Evolutionary conservation across 1,140 invertebrate genomes (phyloP).

Genomic region (Diabrotica virgifera): DNA sequence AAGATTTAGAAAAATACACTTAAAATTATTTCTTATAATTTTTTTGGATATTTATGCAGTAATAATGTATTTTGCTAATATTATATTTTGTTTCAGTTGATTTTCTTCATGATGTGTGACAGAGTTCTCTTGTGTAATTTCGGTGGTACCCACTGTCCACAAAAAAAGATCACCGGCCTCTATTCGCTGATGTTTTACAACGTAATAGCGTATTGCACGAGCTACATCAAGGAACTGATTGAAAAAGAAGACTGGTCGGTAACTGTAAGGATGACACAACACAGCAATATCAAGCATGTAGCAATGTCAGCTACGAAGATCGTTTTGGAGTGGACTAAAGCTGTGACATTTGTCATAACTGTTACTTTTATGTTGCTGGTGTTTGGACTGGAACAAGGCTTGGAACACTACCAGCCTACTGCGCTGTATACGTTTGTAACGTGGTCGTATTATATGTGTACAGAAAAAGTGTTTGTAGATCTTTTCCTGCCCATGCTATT

Average conservation of each 20-base stretch:
- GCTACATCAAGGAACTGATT: conserved; percentile 69
- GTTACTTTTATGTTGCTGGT: conserved; percentile 74
- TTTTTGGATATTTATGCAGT: too few relatives aligned
- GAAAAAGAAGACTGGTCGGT: conserved; percentile 74
- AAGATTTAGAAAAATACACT: too few relatives aligned
- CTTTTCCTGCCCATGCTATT: conserved; percentile 57
- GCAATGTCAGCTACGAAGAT: conserved; percentile 81
- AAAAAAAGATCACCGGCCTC: conserved; percentile 64
- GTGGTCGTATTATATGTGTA: conserved; percentile 67
- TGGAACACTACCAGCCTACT: conserved; percentile 70
- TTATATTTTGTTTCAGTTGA: conserved; percentile 54
- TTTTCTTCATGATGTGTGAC: conserved; percentile 72
- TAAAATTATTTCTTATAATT: too few relatives aligned
- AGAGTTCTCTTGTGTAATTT: conserved; percentile 50
- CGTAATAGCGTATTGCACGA: conserved; percentile 71
- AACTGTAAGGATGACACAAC: conserved; percentile 68
- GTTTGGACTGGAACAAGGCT: conserved; percentile 70
- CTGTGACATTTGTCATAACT: conserved; percentile 75
- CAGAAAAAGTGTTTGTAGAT: conserved; percentile 69
- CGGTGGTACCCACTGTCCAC: conserved; percentile 50
- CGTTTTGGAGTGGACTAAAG: conserved; percentile 78
- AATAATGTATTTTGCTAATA: not conserved
- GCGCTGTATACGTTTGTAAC: conserved; percentile 62
- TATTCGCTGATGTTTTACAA: conserved; percentile 82
- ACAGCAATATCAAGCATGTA: conserved; percentile 70